phyloP scores from a whole-genome alignment of 2,797 vertebrate species.

The Pseudochromis fuscus region DNA sequence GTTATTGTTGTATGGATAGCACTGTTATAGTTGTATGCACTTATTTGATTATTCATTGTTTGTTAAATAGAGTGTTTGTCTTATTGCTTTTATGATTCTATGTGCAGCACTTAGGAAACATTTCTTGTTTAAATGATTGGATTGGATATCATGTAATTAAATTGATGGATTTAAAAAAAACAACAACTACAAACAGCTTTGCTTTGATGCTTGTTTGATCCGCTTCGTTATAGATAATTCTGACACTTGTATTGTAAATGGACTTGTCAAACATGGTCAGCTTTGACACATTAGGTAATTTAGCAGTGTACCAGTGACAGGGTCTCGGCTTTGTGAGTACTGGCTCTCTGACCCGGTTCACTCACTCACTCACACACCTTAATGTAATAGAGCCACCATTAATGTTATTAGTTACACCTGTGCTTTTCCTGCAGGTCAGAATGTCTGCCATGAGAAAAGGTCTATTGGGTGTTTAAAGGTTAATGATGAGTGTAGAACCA shows the following conservation, averaged over 20 bases:
- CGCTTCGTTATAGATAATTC: constrained; percentile 4
- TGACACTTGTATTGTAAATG: constrained; percentile 17
- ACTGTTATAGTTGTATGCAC: no score
- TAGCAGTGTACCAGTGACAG: neutral
- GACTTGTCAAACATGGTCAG: constrained; percentile 11
- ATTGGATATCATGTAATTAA: no score
- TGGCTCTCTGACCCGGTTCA: neutral
- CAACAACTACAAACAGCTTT: neutral
- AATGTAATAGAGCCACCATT: constrained; percentile 39
- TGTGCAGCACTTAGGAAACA: no score
- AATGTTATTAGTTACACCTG: constrained; percentile 55
- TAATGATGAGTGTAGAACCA: constrained; percentile 53
- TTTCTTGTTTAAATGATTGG: no score
- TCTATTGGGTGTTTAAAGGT: constrained; percentile 63
- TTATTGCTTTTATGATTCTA: no score
- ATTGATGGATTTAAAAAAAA: no score
- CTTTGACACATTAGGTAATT: constrained; percentile 17
- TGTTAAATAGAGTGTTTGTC: no score
- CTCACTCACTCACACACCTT: constrained; percentile 15
- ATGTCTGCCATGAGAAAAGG: constrained; percentile 47
- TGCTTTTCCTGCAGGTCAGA: constrained; percentile 50
- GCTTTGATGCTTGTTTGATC: constrained; percentile 1
- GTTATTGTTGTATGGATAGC: no score
- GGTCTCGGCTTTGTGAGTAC: neutral
- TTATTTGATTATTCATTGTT: no score